Base-by-base conservation (phyloP, 2,888 invertebrate genomes). In the Phasia obesa region DNA sequence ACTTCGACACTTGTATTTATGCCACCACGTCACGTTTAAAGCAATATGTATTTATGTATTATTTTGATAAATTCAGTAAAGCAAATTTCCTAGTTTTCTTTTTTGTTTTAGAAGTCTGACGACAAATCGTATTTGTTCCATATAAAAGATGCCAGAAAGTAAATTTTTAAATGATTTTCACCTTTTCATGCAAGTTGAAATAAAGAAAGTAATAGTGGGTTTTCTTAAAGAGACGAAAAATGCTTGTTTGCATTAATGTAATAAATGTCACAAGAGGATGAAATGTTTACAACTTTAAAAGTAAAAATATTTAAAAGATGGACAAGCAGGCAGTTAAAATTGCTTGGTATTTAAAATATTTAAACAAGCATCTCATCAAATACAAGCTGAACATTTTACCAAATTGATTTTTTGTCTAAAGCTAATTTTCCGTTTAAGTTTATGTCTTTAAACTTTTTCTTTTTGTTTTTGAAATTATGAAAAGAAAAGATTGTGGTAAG, bases 191-290 rank as follows among this genome's bases (percentile, higher is more conserved):
- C 74, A 75, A 47, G n/a, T 44, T 55, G 15, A 49, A 35, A 57
- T 2, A 55, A 65, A 49, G 17, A 64, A 64, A 55, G 44, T 31
- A 80, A 44, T 70, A 57, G 80, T 81, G 74, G 75, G 42, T 31
- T 70, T 57, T 27, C 4, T 67, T 42, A 64, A 75, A 42, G 1
- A 42, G 9, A 65, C 31, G 42, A n/a, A 21, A 44, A n/a, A 38
- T 19, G 35, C 53, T 71, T 62, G 51, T 62, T 62, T 77, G 55
- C 42, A 69, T n/a, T n/a, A n/a, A n/a, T n/a, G n/a, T n/a, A n/a
- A n/a, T n/a, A n/a, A 69, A 78, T 78, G 64, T 65, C 78, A 82
- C 69, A 65, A 64, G 70, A 78, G 78, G 64, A 74, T 62, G 67
- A 81, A 76, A 53, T 35, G 42, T 27, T 31, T 44, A 59, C 44